A percentile compares a stretch with the other conserved stretches of the same genome.
Conservation (phyloP, 1,140 invertebrate species). For the Ectropis grisescens region DNA sequence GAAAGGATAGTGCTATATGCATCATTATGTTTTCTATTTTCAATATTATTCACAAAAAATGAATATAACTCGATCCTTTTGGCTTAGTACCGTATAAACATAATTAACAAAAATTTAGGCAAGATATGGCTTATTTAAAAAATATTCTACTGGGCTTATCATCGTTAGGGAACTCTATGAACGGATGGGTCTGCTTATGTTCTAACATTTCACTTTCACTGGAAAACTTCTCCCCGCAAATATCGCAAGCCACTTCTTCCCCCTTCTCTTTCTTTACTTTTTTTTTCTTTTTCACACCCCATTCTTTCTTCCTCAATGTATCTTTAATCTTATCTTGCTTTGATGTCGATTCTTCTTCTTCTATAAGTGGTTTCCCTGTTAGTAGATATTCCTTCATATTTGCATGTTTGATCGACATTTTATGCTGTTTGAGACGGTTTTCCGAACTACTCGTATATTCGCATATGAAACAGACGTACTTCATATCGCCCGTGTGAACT, state of each 20-base stretch:
- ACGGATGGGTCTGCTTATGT: constrained; percentile 56
- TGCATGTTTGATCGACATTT: constrained; percentile 43
- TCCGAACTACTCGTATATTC: constrained; percentile 57
- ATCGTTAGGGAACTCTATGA: constrained; percentile 55
- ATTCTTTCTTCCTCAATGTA: constrained; percentile 11
- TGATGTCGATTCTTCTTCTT: constrained; percentile 24
- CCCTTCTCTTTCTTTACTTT: constrained; percentile 14
- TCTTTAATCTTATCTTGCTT: constrained; percentile 12
- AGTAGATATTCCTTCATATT: constrained; percentile 51
- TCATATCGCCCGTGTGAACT: constrained; percentile 57
- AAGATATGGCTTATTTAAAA: too few relatives aligned
- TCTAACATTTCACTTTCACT: constrained; percentile 39
- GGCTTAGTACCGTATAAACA: too few relatives aligned
- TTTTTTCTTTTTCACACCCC: constrained; percentile 20
- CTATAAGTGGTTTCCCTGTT: constrained; percentile 29
- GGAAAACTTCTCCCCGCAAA: constrained; percentile 48
- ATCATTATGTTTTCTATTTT: too few relatives aligned
- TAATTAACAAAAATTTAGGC: too few relatives aligned
- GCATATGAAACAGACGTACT: constrained; percentile 60
- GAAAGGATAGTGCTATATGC: too few relatives aligned
- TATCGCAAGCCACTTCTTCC: constrained; percentile 31
- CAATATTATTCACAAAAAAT: too few relatives aligned
- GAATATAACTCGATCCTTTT: too few relatives aligned
- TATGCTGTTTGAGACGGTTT: constrained; percentile 46
- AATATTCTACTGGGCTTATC: constrained; percentile 61